Conservation (phyloP, 2,113 vertebrate species). For the Sorex fumeus region DNA sequence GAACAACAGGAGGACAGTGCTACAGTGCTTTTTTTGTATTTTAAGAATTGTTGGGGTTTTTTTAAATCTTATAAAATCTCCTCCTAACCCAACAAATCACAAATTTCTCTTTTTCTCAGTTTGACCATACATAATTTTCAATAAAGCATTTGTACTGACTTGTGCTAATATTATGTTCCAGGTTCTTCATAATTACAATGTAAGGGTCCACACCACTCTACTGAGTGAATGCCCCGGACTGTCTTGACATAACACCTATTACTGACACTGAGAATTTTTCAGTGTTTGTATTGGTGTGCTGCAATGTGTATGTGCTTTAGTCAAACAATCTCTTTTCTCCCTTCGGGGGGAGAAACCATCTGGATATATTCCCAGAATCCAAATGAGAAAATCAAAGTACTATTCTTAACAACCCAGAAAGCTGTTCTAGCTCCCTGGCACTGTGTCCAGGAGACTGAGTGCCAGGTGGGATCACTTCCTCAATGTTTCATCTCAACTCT, state of each 20-base stretch:
- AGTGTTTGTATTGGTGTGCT: background rate
- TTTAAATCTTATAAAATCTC: too few species aligned
- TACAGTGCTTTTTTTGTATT: too few species aligned
- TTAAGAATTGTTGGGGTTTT: too few species aligned
- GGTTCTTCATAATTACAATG: background rate
- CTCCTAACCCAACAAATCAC: background rate
- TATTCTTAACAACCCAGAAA: background rate
- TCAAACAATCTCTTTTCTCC: slow-evolving; percentile 17
- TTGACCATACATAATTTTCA: background rate
- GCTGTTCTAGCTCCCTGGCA: background rate
- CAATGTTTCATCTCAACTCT: slow-evolving; percentile 19
- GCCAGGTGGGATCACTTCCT: background rate
- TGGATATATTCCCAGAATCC: background rate
- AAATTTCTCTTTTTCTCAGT: slow-evolving; percentile 22
- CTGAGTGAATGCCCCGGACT: background rate
- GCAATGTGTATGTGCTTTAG: background rate
- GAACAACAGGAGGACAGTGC: too few species aligned
- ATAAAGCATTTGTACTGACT: background rate
- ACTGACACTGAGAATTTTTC: background rate
- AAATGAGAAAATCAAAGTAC: background rate
- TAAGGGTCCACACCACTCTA: background rate
- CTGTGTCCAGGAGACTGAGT: background rate
- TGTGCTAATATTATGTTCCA: background rate
- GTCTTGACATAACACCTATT: background rate
- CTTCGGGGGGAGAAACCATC: background rate